phyloP scores from a whole-genome alignment of 2,888 invertebrate species.

The Sylvicola fuscatus region DNA sequence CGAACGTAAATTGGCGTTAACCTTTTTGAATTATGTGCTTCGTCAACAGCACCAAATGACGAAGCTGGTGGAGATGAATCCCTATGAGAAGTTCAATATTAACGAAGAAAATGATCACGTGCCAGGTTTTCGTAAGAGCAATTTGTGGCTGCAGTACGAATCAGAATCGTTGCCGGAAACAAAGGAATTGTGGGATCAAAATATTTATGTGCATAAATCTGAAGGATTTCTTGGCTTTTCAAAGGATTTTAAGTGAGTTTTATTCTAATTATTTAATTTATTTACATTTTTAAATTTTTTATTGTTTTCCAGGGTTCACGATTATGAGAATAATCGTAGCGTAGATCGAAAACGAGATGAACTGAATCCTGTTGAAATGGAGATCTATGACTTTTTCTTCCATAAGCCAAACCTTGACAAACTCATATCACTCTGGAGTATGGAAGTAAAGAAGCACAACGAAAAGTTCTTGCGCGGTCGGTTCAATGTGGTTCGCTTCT shows the following conservation, averaged over 20 bases:
- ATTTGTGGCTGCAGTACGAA: constrained; percentile 55
- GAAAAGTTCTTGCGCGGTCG: constrained; percentile 54
- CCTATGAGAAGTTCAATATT: constrained; percentile 26
- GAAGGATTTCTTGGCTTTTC: constrained; percentile 32
- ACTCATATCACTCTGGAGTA: constrained; percentile 47
- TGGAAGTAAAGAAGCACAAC: constrained; percentile 72
- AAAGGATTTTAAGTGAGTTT: constrained; percentile 21
- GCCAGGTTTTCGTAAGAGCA: constrained; percentile 40
- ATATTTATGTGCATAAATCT: constrained; percentile 42
- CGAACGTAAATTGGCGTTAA: constrained; percentile 51
- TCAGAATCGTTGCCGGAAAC: constrained; percentile 34
- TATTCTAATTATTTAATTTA: constrained; percentile 1
- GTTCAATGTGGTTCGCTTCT: constrained; percentile 44
- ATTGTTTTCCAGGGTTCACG: too few relatives aligned
- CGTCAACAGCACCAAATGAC: constrained; percentile 51
- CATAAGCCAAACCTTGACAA: constrained; percentile 43
- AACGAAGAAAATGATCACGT: constrained; percentile 12
- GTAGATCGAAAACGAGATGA: constrained; percentile 40
- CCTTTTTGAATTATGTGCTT: constrained; percentile 38
- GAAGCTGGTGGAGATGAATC: constrained; percentile 36
- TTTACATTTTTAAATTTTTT: neutral
- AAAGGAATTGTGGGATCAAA: constrained; percentile 52
- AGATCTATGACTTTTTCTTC: constrained; percentile 44
- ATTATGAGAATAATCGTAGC: constrained; percentile 39
- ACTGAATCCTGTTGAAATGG: constrained; percentile 30